Base-by-base conservation (phyloP, 2,888 invertebrate species). In the Phalangium opilio region DNA sequence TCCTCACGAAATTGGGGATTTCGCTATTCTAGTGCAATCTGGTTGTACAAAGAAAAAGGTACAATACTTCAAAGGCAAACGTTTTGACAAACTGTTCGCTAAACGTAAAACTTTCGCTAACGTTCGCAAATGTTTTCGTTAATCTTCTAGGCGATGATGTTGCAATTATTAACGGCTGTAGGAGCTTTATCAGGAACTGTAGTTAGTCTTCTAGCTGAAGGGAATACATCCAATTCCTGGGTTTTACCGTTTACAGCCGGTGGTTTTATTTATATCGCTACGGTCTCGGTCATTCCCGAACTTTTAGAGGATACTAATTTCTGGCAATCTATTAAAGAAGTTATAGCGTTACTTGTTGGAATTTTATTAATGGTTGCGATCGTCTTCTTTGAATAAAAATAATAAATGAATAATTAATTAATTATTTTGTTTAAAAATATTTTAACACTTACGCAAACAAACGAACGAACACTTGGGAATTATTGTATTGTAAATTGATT, bases 231-330 rank as follows among this genome's bases (percentile, higher is more conserved):
- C 2, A 79, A 83, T 10, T 75, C 79, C 5, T 87, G 93, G 77
- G 84, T 98, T 45, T 70, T 99, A 48, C 96, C 98, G 12, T 96
- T 99, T 60, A 96, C 95, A 19, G 95, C 95, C 39, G 95, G 90
- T 54, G 93, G 98, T n/a, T 99, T 99, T 65, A 98, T 99, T 65
- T 99, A 99, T 67, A 96, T 99, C 60, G 98, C 98, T 17, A 89
- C 96, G 15, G 98, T 99, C 0, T 95, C 95, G 53, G 91, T 99
- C 18, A 85, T 99, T 63, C 98, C 98, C 8, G 96, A 98, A 69
- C 73, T 99, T 41, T 72, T 99, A 55, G 84, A 86, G 64, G 89
- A 91, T 61, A 76, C 76, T 32, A 84, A 81, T 62, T 74, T 91
- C 46, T 75, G 78, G 62, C 93, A 96, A 64, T 89, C 89, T 38